These are phyloP conservation scores for Nymphalis urticae DNA, from an alignment of 2,888 invertebrate genomes.

Conservation along the genomic window DNA sequence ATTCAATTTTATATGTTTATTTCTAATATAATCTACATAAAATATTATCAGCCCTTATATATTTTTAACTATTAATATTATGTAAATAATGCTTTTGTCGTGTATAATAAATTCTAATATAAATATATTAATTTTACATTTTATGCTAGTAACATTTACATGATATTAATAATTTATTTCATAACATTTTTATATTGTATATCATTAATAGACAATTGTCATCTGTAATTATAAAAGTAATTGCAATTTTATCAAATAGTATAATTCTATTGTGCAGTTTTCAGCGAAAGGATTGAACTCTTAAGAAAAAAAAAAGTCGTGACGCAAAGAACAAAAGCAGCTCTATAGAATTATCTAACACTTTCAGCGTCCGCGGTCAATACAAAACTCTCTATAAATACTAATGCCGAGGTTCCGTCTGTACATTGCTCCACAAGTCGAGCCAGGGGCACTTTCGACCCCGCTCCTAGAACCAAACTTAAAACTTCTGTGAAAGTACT, in stretches of 20 bases:
- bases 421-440: slow-evolving; percentile 71
- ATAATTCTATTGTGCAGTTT: not conserved
- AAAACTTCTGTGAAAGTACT: slow-evolving; percentile 63
- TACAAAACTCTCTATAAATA: slow-evolving; percentile 69
- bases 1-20: too few species aligned
- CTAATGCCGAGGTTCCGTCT: slow-evolving; percentile 50
- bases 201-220: too few species aligned
- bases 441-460: slow-evolving; percentile 61
- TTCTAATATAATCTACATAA: too few species aligned
- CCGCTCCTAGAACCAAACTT: slow-evolving; percentile 50
- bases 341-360: slow-evolving; percentile 56
- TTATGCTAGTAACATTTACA: too few species aligned
- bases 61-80: too few species aligned
- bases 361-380: slow-evolving; percentile 40
- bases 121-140: too few species aligned
- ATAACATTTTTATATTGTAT: too few species aligned
- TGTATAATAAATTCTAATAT: too few species aligned
- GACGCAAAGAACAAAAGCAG: slow-evolving; percentile 40
- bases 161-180: too few species aligned
- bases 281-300: slow-evolving; percentile 15
- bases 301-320: slow-evolving; percentile 24
- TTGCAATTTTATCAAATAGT: not conserved
- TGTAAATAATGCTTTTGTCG: too few species aligned
- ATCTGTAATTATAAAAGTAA: too few species aligned
- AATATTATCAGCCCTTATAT: too few species aligned